Evolutionary conservation across 2,797 vertebrate species (phyloP).

Genomic region (Neomorphus geoffroyi): DNA sequence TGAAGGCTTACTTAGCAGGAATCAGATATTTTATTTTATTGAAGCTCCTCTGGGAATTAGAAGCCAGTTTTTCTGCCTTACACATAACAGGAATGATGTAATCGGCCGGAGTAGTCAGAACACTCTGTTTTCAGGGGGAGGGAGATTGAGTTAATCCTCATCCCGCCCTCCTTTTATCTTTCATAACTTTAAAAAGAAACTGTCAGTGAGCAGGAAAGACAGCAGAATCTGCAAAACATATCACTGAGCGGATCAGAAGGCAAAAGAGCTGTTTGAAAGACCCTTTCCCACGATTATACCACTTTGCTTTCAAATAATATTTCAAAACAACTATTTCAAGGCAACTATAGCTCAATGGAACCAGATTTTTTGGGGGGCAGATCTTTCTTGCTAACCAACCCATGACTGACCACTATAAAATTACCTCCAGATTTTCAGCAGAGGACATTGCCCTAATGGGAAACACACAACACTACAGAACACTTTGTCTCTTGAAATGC

Average conservation of each 20-base stretch:
- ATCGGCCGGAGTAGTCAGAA: neutral
- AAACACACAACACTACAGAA: constrained; percentile 39
- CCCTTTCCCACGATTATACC: constrained; percentile 32
- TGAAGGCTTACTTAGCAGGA: neutral
- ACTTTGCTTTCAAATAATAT: constrained; percentile 39
- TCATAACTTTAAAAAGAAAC: constrained; percentile 1
- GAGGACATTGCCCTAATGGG: constrained; percentile 43
- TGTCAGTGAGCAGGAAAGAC: neutral
- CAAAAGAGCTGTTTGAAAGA: constrained; percentile 30
- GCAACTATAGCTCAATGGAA: constrained; percentile 37
- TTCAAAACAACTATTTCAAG: constrained; percentile 50
- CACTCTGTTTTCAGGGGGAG: neutral
- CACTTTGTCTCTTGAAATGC: constrained; percentile 1
- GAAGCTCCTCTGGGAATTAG: constrained; percentile 17
- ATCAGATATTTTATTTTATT: constrained; percentile 20
- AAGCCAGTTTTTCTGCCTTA: constrained; percentile 44
- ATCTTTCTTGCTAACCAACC: constrained; percentile 45
- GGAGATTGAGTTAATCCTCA: neutral
- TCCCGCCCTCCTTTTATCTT: neutral
- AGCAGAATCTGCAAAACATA: constrained; percentile 19
- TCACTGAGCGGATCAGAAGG: neutral
- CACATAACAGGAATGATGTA: constrained; percentile 4
- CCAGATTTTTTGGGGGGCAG: constrained; percentile 18
- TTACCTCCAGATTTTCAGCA: constrained; percentile 61
- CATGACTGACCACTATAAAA: constrained; percentile 53